Conservation (phyloP, 2,797 vertebrate genomes). For the Argentina silus region DNA sequence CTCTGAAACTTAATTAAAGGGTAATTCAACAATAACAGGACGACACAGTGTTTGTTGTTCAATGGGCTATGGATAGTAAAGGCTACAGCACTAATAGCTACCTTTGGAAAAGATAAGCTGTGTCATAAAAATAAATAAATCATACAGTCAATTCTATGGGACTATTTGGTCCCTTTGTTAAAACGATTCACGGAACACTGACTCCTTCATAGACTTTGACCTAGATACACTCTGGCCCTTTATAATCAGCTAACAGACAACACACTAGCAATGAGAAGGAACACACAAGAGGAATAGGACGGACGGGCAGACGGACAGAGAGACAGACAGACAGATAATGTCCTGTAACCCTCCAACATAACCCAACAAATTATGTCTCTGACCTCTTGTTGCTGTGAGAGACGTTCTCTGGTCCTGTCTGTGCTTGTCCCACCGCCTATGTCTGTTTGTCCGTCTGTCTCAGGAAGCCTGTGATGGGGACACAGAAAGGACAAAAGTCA, state of each 20-base stretch:
- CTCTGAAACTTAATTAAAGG: neutral
- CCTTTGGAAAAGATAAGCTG: neutral
- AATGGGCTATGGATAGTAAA: neutral
- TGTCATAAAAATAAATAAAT: neutral
- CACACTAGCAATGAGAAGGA: neutral
- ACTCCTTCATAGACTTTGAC: neutral
- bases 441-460: constrained; percentile 7
- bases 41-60: neutral
- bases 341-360: too few species aligned
- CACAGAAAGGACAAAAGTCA: neutral
- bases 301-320: neutral
- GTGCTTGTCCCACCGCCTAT: neutral
- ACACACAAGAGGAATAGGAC: neutral
- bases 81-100: constrained; percentile 1
- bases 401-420: neutral
- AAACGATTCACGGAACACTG: neutral
- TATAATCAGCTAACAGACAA: neutral
- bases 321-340: neutral
- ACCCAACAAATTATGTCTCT: neutral
- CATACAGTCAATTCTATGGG: too few species aligned
- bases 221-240: neutral
- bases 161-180: neutral
- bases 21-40: constrained; percentile 10
- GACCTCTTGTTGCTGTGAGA: constrained; percentile 30
- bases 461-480: neutral